A percentile compares a stretch with the other conserved stretches of the same genome.
Conservation (phyloP, 2,797 vertebrate species). For the Valencia hispanica region DNA sequence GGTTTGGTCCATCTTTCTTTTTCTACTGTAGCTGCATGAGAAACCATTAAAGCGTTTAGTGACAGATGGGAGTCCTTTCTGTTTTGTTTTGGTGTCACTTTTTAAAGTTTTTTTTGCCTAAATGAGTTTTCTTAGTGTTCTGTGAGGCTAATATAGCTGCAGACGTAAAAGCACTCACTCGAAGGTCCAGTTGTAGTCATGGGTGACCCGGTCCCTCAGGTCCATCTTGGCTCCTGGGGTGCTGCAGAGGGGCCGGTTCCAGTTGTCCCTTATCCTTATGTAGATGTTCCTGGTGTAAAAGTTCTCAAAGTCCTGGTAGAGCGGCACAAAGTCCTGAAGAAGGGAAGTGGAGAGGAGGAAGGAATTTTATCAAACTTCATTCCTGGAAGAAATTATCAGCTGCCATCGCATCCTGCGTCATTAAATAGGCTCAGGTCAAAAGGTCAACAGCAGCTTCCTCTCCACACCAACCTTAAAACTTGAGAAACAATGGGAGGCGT, state of each 20-base stretch:
- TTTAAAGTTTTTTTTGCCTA: too few relatives aligned
- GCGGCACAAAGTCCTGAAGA: constrained; percentile 91
- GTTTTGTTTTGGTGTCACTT: too few relatives aligned
- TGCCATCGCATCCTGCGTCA: background rate
- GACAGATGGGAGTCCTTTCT: too few relatives aligned
- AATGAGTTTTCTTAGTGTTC: too few relatives aligned
- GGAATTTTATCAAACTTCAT: constrained; percentile 5
- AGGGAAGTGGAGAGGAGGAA: constrained; percentile 4
- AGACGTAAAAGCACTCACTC: constrained; percentile 82
- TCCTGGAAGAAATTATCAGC: constrained; percentile 28
- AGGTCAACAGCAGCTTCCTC: constrained; percentile 33
- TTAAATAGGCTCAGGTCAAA: background rate
- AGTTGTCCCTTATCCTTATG: constrained; percentile 94
- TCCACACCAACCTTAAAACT: constrained; percentile 26
- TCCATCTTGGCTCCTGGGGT: constrained; percentile 91
- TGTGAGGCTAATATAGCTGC: too few relatives aligned
- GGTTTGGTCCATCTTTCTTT: too few relatives aligned
- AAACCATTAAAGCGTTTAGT: too few relatives aligned
- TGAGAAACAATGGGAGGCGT: constrained; percentile 52
- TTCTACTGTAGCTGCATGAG: too few relatives aligned
- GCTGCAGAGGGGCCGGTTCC: constrained; percentile 93
- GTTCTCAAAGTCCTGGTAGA: constrained; percentile 97
- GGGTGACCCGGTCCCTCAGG: constrained; percentile 86
- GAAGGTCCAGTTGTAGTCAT: constrained; percentile 96
- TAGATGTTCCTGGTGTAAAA: constrained; percentile 95